phyloP scores from a whole-genome alignment of 2,888 invertebrate species.

The Tolmerus cingulatus region DNA sequence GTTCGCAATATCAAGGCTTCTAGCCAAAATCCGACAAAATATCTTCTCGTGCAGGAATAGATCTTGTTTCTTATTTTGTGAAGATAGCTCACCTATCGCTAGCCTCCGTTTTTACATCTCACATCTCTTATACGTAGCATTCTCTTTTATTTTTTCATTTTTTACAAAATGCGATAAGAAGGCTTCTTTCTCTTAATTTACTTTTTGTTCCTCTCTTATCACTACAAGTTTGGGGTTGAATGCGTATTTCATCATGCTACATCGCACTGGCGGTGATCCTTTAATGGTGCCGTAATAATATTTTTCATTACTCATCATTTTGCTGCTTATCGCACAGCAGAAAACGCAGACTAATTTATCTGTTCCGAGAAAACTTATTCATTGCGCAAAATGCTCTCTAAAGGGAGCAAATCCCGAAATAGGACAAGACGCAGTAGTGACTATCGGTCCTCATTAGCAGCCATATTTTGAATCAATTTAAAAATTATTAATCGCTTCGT shows the following conservation, averaged over 20 bases:
- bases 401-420: background rate
- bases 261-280: background rate
- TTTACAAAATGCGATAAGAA: background rate
- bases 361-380: background rate
- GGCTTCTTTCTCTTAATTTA: background rate
- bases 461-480: slow-evolving; percentile 29
- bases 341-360: slow-evolving; percentile 8
- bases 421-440: slow-evolving; percentile 8
- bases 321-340: background rate
- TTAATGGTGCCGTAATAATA: background rate
- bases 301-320: background rate
- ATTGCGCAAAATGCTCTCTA: background rate
- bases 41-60: background rate
- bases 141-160: background rate
- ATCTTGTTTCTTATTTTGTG: background rate
- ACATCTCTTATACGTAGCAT: background rate
- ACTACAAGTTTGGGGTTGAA: background rate
- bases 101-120: background rate
- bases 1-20: background rate
- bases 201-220: background rate
- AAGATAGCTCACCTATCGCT: background rate
- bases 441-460: background rate
- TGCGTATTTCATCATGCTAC: background rate
- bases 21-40: background rate
- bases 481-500: slow-evolving; percentile 31